Conservation (phyloP, 2,113 vertebrate species). For the Setophaga kirtlandii region DNA sequence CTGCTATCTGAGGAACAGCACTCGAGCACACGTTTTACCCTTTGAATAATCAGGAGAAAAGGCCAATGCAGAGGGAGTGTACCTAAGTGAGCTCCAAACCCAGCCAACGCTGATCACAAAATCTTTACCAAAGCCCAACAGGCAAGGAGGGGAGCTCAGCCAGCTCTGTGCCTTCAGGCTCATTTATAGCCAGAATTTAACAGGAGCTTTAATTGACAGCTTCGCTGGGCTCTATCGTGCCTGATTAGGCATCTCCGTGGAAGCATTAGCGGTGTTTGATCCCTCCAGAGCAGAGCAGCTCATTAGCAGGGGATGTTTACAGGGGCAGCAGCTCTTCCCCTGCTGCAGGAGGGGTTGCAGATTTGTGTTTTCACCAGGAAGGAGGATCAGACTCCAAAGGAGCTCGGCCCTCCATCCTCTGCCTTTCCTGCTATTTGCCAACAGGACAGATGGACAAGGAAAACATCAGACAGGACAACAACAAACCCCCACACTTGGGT, state of each 20-base stretch:
- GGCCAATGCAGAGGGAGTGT: background rate
- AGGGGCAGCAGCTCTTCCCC: background rate
- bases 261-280: background rate
- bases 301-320: conserved; percentile 29
- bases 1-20: background rate
- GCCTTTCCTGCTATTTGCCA: background rate
- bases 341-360: background rate
- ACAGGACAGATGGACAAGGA: background rate
- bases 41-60: conserved; percentile 24
- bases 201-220: background rate
- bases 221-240: background rate
- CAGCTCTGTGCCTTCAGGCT: background rate
- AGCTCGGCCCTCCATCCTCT: background rate
- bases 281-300: background rate
- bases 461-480: background rate
- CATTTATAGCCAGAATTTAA: background rate
- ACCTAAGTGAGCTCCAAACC: background rate
- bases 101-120: background rate
- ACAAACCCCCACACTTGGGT: background rate
- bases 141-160: background rate
- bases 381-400: background rate
- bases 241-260: conserved; percentile 10
- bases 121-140: background rate
- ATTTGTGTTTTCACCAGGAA: background rate
- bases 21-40: background rate